These are phyloP conservation scores for Sander lucioperca DNA, from an alignment of 2,113 vertebrate genomes.

Conservation along the genomic window DNA sequence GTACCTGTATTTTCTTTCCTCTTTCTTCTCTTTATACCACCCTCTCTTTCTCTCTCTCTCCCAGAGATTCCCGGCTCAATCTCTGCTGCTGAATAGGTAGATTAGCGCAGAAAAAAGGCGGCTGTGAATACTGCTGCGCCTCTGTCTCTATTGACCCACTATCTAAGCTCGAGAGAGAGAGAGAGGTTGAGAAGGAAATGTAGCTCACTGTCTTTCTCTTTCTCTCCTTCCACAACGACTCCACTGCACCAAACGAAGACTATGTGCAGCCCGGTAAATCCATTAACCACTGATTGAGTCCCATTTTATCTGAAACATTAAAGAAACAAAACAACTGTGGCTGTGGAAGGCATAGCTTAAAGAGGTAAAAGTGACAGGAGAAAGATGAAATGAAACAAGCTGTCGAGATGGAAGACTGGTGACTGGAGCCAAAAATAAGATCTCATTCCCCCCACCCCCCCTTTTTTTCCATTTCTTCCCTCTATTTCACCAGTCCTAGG, in stretches of 20 bases:
- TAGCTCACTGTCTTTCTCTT: conserved; percentile 18
- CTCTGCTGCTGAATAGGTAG: conserved; percentile 64
- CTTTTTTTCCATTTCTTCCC: not conserved
- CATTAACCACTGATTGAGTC: conserved; percentile 32
- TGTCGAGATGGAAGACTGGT: not conserved
- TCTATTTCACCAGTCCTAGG: not conserved
- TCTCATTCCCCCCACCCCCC: not conserved
- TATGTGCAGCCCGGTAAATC: conserved; percentile 28
- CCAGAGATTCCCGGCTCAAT: conserved; percentile 32
- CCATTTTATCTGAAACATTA: conserved; percentile 25
- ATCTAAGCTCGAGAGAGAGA: conserved; percentile 41
- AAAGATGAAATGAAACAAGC: not conserved
- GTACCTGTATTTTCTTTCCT: conserved; percentile 30
- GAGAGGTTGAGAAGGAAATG: conserved; percentile 20
- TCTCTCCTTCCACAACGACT: conserved; percentile 9
- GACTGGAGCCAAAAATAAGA: conserved; percentile 32
- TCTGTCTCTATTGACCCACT: conserved; percentile 56
- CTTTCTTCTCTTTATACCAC: not conserved
- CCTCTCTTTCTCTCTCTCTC: not conserved
- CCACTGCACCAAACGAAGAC: conserved; percentile 10
- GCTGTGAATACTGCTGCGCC: conserved; percentile 32
- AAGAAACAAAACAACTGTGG: conserved; percentile 12
- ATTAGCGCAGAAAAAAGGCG: conserved; percentile 54
- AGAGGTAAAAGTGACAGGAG: conserved; percentile 1
- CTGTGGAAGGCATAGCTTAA: conserved; percentile 12